Evolutionary conservation across 2,888 invertebrate genomes (phyloP), one percentile per base, ranked within the genome.

Genomic region (Aquatica leii): DNA sequence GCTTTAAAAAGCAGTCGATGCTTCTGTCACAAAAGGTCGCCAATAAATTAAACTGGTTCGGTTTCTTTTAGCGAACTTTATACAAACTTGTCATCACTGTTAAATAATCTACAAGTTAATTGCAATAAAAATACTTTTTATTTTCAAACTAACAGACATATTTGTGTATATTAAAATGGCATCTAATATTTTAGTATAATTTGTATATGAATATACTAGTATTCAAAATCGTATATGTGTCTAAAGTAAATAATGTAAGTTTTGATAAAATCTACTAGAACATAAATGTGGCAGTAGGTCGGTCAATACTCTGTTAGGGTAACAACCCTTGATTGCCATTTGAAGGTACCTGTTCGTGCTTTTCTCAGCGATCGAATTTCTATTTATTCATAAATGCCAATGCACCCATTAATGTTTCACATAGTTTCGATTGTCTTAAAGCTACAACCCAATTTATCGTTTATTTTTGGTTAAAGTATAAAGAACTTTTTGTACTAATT

Each of bases 211-310:
- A n/a, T n/a, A n/a, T n/a, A n/a, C n/a, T n/a, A n/a, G n/a, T n/a
- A n/a, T n/a, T n/a, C n/a, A n/a, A n/a, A n/a, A n/a, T n/a, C n/a
- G n/a, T n/a, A 40, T 40, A 4, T 40, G 40, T 14, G 14, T 40
- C n/a, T 40, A n/a, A 5, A 40, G 40, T 40, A 40, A 40, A 9
- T 40, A 40, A 40, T 24, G 24, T 24, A 24, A 24, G 24, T 2
- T 24, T 24, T 24, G 4, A 24, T 24, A 4, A 4, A 40, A 40
- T 40, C 3, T 40, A 40, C 31, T 24, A 12, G 34, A 31, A 15
- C 35, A 57, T 61, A 48, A 55, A 49, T 61, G 41, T 50, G 61
- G 54, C 61, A 55, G 9, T 61, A 51, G 61, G 61, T 61, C 55
- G 52, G 50, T 41, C 18, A 14, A 37, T 14, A 14, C 14, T 35